Base-by-base conservation (phyloP, 2,888 invertebrate genomes). In the Xestia xanthographa region DNA sequence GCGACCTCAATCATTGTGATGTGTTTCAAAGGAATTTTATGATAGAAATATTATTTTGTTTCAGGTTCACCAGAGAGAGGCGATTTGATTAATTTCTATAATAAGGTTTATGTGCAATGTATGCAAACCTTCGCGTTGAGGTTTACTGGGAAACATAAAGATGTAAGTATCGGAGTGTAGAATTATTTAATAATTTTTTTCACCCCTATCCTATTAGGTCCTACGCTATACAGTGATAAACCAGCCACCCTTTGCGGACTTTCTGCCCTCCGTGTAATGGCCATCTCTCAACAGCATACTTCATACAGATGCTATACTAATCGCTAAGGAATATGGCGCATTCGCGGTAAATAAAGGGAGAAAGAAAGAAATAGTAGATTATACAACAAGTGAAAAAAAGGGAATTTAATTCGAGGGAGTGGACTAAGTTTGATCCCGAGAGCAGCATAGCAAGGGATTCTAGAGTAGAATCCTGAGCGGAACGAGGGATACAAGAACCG, bases 71-170 rank as follows among this genome's bases (percentile, higher is more conserved):
- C 95, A 38, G 97, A 97, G 89, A 97, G 98, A 87, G 98, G 98
- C 22, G 99, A 99, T 95, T 97, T 99, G 80, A 99, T 99, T 87
- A 97, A 98, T 92, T 99, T 99, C 94, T 99, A 99, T 94, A 99
- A 99, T 93, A 97, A 97, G 68, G 98, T 98, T 66, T 99, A 98
- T 93, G 98, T 99, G 72, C 97, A 97, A 82, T 97, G 97, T 91
- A 98, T 99, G 95, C 98, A 98, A 90, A 97, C 97, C 79, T 98
- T 98, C 91, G 98, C 98, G 0, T 95, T 98, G 80, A 97, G 97
- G 85, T 98, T 98, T 86, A 95, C 96, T 22, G 95, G 95, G 8
- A 92, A 91, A 77, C 93, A 95, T 86, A 94, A 85, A 90, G 95
- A 96, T 87, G 96, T 96, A 87, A 94, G 95, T 93, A 83, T 26